Base-by-base conservation (phyloP, 2,113 vertebrate species). In the Girardinichthys multiradiatus region DNA sequence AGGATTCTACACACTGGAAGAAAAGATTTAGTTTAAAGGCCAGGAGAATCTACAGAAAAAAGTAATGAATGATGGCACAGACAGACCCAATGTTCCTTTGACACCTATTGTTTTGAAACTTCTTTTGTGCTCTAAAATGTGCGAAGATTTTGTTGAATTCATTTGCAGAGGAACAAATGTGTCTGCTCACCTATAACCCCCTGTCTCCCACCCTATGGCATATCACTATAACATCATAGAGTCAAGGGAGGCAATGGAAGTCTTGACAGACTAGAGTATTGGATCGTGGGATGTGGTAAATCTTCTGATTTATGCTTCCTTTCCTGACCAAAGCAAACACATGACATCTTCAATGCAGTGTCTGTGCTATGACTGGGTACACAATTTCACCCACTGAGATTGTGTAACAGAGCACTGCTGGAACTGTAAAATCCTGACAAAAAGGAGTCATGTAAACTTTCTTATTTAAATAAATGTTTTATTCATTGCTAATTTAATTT, bases 301-400 rank as follows among this genome's bases (percentile, higher is more conserved):
- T 86, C 88, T 83, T 62, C 42, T 61, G 70, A 68, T 70, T 37
- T 48, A 3, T 0, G 42, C 62, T 68, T 66, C 28, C 61, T 29
- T 58, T 74, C 74, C 27, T 58, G 72, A 79, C 65, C 66, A 74
- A 71, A 51, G 84, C 82, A 88, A 88, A 89, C 87, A 86, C 72
- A 83, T 82, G 82, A 84, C 80, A 84, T 84, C 64, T 62, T 77
- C 60, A 58, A 12, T 89, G 61, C 78, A 15, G 30, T 76, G 77
- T 77, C 77, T 67, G 63, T 48, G 63, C 51, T 69, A 66, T 77
- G 13, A 63, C 79, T 83, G 81, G 84, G 84, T 71, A 83, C 89
- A 27, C 33, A 48, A 48, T 61, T 39, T 61, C 48, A 17, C 24
- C 60, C 3, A 7, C 61, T 74, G 24, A 64, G 59, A 68, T 57